Conservation (phyloP, 2,888 invertebrate genomes). For the Agriopis leucophaearia region DNA sequence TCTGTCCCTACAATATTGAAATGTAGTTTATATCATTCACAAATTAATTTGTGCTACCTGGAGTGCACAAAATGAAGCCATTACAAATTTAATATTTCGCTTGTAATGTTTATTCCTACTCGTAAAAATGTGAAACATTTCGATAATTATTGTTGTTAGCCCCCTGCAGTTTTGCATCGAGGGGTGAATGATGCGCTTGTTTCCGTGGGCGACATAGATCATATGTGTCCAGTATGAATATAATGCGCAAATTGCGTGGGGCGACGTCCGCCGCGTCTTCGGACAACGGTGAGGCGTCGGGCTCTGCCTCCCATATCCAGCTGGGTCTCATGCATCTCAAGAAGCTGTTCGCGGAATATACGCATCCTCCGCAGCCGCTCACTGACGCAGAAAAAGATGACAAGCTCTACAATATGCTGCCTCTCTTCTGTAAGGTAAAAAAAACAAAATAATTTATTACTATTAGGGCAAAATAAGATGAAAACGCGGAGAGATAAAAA, state of each 20-base stretch:
- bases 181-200: conserved; percentile 13
- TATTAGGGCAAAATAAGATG: no score
- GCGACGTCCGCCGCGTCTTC: conserved; percentile 77
- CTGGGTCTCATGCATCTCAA: conserved; percentile 98
- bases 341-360: conserved; percentile 97
- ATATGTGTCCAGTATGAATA: conserved; percentile 89
- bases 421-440: conserved; percentile 97
- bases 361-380: conserved; percentile 94
- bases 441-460: background rate
- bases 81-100: conserved; percentile 22
- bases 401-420: conserved; percentile 98
- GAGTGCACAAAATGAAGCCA: conserved; percentile 2
- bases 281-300: conserved; percentile 87
- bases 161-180: conserved; percentile 7
- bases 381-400: conserved; percentile 95
- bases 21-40: conserved; percentile 15
- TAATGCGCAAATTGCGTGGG: conserved; percentile 95
- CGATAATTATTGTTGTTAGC: conserved; percentile 20
- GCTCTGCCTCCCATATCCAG: conserved; percentile 92
- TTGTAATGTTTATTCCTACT: conserved; percentile 35
- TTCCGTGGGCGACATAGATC: conserved; percentile 12
- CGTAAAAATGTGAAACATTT: conserved; percentile 26
- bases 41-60: background rate
- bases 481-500: no score
- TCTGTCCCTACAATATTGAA: background rate